Percentiles rank a stretch among this genome's conserved stretches.
phyloP scores from a whole-genome alignment of 2,888 invertebrate genomes.

The Metalampra italica region DNA sequence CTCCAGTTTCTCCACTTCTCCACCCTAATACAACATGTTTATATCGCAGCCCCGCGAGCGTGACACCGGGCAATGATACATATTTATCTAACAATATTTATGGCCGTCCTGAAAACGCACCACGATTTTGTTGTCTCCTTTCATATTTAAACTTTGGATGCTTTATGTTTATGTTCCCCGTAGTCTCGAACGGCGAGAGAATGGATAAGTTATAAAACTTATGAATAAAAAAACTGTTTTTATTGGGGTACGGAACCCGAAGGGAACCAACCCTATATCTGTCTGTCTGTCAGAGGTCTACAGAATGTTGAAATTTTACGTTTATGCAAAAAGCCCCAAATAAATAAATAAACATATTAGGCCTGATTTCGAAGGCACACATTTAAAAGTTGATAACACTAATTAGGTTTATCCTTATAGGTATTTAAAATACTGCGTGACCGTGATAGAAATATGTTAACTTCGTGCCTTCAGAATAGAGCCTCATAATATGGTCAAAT shows the following conservation, averaged over 20 bases:
- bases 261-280: background rate
- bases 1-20: slow-evolving; percentile 25
- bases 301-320: no score
- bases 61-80: slow-evolving; percentile 70
- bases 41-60: slow-evolving; percentile 40
- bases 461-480: no score
- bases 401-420: no score
- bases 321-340: no score
- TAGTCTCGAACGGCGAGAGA: slow-evolving; percentile 42
- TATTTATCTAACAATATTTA: slow-evolving; percentile 76
- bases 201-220: slow-evolving; percentile 36
- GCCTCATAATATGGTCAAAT: no score
- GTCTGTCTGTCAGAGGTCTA: no score
- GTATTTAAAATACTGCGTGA: no score
- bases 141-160: slow-evolving; percentile 68
- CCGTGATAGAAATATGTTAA: no score
- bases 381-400: no score
- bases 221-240: slow-evolving; percentile 36
- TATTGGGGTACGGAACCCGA: slow-evolving; percentile 1
- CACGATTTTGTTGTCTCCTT: slow-evolving; percentile 54
- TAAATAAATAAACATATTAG: no score
- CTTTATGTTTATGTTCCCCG: slow-evolving; percentile 53
- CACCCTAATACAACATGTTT: slow-evolving; percentile 29
- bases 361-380: no score
- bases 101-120: slow-evolving; percentile 51